phyloP scores from a whole-genome alignment of 1,140 invertebrate species.

The Drosophila suzukii region DNA sequence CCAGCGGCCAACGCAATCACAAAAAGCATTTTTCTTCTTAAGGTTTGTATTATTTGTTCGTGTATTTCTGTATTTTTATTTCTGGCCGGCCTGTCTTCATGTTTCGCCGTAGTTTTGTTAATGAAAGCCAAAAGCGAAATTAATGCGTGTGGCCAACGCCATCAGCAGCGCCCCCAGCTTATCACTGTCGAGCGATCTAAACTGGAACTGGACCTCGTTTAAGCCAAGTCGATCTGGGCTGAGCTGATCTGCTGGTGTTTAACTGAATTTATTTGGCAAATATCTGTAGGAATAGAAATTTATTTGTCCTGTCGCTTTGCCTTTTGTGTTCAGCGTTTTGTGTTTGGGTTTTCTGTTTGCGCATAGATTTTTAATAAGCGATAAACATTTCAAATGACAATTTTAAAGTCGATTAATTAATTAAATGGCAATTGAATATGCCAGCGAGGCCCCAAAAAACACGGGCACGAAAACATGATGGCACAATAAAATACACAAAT shows the following conservation, averaged over 20 bases:
- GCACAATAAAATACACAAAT: conserved; percentile 68
- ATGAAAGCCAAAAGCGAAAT: conserved; percentile 76
- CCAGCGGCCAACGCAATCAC: conserved; percentile 51
- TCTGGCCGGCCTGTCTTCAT: conserved; percentile 32
- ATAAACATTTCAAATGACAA: conserved; percentile 73
- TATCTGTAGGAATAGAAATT: conserved; percentile 76
- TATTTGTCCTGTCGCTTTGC: conserved; percentile 51
- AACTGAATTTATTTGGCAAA: conserved; percentile 73
- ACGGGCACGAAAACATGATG: conserved; percentile 23
- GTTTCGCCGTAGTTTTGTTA: conserved; percentile 55
- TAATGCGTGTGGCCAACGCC: conserved; percentile 80
- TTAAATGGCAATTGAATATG: conserved; percentile 77
- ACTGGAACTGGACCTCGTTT: conserved; percentile 51
- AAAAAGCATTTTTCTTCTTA: conserved; percentile 55
- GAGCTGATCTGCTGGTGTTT: conserved; percentile 48
- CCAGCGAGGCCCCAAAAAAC: conserved; percentile 36
- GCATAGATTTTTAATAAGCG: conserved; percentile 79
- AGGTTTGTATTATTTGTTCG: conserved; percentile 46
- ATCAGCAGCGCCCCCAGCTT: conserved; percentile 72
- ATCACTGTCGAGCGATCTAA: conserved; percentile 74
- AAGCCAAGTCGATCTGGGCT: conserved; percentile 17
- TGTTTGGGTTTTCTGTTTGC: conserved; percentile 46
- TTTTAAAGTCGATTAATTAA: conserved; percentile 81
- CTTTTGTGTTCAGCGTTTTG: conserved; percentile 52
- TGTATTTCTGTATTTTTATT: conserved; percentile 32